Evolutionary conservation across 2,888 invertebrate species (phyloP), one percentile per base, ranked within the genome.

Genomic region (Lycaena phlaeas): DNA sequence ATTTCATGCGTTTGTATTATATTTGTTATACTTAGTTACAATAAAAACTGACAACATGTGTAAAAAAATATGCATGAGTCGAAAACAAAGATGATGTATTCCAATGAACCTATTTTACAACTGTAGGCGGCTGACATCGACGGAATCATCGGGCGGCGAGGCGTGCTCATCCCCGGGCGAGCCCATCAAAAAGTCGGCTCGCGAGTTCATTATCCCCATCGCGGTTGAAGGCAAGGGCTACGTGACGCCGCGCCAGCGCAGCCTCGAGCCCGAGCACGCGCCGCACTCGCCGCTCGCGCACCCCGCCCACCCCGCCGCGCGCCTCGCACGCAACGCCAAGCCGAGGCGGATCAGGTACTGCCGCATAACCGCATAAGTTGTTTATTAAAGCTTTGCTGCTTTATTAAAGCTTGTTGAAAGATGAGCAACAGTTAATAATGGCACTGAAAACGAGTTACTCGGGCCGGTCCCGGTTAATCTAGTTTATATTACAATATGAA

Each of bases 191-290:
- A 95, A 95, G 77, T 94, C 94, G 9, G 94, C 95, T 10, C 87
- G 95, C 29, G 95, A 96, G 76, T 95, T 94, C 64, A 95, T 96
- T 59, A 95, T 96, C 71, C 95, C 95, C n/a, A 95, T 96, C 60
- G 94, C 94, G 11, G 92, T 95, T 41, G 95, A 96, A 71, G 95
- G 95, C 53, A 94, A 94, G 46, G 95, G 94, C 46, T 93, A 91
- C 68, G 92, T 93, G 4, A 92, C 92, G 14, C 92, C 93, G 14
- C 86, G 85, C 1, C 84, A 81, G 45, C 90, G 92, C 50, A 92
- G 93, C 66, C 81, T 93, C 44, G 93, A 94, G 65, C 92, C 92
- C 10, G 92, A 92, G 44, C 85, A 88, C 25, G 68, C 60, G 43
- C 45, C 46, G 11, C 34, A 34, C 9, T 34, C 34, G 34, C 34